A percentile compares a stretch with the other conserved stretches of the same genome.
These are phyloP conservation scores for Brachionus manjavacas DNA, from an alignment of 1,140 invertebrate genomes.

Conservation along the genomic window DNA sequence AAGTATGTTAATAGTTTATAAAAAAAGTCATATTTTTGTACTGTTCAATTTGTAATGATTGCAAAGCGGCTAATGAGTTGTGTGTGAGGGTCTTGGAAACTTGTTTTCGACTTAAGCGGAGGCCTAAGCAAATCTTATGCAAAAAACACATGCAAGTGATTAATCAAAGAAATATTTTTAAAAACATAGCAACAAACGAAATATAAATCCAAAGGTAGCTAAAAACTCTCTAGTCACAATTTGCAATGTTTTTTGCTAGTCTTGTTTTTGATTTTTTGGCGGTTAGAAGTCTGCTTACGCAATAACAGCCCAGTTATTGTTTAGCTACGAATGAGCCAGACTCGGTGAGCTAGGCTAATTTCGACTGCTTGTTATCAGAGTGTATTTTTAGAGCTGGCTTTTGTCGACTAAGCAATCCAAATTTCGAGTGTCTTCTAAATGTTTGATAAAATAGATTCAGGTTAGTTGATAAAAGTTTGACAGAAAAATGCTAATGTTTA, in stretches of 20 bases:
- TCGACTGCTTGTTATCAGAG: neutral
- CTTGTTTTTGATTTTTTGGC: neutral
- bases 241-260: neutral
- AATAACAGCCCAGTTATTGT: neutral
- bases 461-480: neutral
- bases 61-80: neutral
- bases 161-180: neutral
- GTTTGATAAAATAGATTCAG: neutral
- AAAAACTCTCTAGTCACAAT: neutral
- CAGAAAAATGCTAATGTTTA: neutral
- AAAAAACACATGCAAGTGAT: neutral
- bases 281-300: neutral
- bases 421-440: neutral
- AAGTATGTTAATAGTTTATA: neutral
- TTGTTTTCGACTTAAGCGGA: neutral
- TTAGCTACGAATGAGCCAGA: neutral
- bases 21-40: too few species aligned
- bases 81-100: neutral
- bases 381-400: neutral
- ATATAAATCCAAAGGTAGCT: constrained; percentile 3
- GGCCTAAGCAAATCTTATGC: neutral
- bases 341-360: neutral
- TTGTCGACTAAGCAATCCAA: neutral
- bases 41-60: too few species aligned
- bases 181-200: neutral